These are phyloP conservation scores for Esox niger DNA, from an alignment of 2,113 vertebrate genomes.

Conservation along the genomic window DNA sequence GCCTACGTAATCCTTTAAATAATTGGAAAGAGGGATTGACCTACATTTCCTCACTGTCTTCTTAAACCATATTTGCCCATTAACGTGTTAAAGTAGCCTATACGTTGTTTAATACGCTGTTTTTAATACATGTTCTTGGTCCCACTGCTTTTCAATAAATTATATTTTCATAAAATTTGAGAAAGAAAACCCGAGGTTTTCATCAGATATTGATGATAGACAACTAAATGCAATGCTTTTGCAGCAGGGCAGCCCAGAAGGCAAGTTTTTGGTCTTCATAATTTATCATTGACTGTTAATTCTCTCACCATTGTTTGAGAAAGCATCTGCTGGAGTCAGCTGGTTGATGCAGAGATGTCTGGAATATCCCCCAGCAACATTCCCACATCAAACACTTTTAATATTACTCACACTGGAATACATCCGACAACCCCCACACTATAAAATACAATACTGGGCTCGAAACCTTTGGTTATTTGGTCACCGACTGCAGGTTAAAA, in stretches of 20 bases:
- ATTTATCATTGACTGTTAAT: constrained; percentile 64
- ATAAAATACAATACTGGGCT: too few relatives aligned
- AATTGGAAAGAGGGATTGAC: constrained; percentile 50
- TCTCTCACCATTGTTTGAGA: constrained; percentile 68
- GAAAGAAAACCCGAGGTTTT: too few relatives aligned
- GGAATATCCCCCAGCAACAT: constrained; percentile 36
- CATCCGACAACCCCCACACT: not conserved
- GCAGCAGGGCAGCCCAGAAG: constrained; percentile 51
- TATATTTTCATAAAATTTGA: too few relatives aligned
- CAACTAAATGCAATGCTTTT: constrained; percentile 46
- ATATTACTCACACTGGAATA: constrained; percentile 18
- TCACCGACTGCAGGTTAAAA: too few relatives aligned
- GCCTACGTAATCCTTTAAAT: constrained; percentile 53
- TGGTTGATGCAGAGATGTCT: constrained; percentile 43
- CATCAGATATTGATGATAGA: too few relatives aligned
- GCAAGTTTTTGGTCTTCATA: not conserved
- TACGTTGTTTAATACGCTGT: too few relatives aligned
- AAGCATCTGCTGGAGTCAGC: constrained; percentile 64
- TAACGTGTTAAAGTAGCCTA: too few relatives aligned
- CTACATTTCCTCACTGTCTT: too few relatives aligned
- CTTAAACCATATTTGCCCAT: too few relatives aligned
- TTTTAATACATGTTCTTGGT: too few relatives aligned
- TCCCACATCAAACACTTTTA: not conserved
- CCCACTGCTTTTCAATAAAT: too few relatives aligned
- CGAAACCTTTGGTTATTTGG: too few relatives aligned